These are phyloP conservation scores for Xylocopa sonorina DNA, from an alignment of 1,140 invertebrate genomes.

Conservation along the genomic window DNA sequence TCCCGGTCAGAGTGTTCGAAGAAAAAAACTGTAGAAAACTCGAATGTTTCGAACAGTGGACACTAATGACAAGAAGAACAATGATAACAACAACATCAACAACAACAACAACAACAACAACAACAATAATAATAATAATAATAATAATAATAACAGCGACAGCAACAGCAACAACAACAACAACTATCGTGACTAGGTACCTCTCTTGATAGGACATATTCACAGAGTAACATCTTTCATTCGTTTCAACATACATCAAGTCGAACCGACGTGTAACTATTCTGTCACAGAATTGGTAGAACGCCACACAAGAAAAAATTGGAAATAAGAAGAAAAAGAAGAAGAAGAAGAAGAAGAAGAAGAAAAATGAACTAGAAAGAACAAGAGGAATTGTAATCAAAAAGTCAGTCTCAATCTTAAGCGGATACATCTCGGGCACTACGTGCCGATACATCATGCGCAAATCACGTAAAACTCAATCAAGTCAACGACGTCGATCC, in stretches of 20 bases:
- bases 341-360: background rate
- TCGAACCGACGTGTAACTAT: slow-evolving; percentile 26
- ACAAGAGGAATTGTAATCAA: background rate
- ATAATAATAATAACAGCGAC: slow-evolving; percentile 71
- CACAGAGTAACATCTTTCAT: slow-evolving; percentile 48
- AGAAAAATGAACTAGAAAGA: background rate
- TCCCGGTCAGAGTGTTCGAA: slow-evolving; percentile 30
- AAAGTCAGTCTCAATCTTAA: slow-evolving; percentile 22
- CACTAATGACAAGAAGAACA: slow-evolving; percentile 73
- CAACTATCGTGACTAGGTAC: slow-evolving; percentile 67
- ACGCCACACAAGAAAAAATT: background rate
- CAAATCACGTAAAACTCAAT: background rate
- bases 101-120: slow-evolving; percentile 70
- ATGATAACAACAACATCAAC: too few relatives aligned
- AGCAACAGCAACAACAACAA: slow-evolving; percentile 68
- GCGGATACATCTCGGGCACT: slow-evolving; percentile 6
- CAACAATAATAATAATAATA: slow-evolving; percentile 71
- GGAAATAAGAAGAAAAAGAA: background rate
- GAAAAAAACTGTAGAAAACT: background rate
- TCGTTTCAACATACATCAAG: slow-evolving; percentile 47
- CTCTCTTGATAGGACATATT: slow-evolving; percentile 52
- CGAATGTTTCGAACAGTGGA: slow-evolving; percentile 53
- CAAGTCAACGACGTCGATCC: background rate
- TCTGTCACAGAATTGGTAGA: slow-evolving; percentile 10
- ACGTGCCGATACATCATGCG: slow-evolving; percentile 6